Percentiles rank a stretch among this genome's conserved stretches.
phyloP scores from a whole-genome alignment of 2,797 vertebrate species.

The Coranthus polyacanthus region DNA sequence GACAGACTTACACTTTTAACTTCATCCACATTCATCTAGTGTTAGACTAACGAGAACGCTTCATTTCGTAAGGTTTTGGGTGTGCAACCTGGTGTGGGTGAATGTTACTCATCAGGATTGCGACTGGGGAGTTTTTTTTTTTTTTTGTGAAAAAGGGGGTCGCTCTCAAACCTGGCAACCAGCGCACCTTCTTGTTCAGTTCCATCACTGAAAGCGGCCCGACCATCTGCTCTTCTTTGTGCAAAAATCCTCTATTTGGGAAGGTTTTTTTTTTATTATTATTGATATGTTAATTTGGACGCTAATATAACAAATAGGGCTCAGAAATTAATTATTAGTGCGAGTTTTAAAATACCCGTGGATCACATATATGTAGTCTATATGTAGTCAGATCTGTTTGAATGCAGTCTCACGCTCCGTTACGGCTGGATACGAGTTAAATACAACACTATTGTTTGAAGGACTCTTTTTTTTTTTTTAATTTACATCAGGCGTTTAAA shows the following conservation, averaged over 20 bases:
- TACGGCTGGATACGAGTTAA: no score
- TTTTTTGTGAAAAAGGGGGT: slow-evolving; percentile 10
- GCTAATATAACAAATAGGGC: background rate
- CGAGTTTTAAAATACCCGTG: background rate
- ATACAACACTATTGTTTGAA: no score
- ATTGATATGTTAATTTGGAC: background rate
- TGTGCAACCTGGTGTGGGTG: background rate
- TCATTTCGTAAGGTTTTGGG: background rate
- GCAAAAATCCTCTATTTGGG: slow-evolving; percentile 13
- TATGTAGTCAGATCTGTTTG: no score
- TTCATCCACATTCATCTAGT: no score
- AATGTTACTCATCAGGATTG: background rate
- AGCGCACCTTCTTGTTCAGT: slow-evolving; percentile 58
- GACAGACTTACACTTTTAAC: no score
- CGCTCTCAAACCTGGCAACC: slow-evolving; percentile 80
- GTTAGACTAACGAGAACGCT: no score
- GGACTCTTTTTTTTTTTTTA: no score
- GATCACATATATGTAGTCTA: no score
- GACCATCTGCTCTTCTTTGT: slow-evolving; percentile 75
- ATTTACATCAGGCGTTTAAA: no score
- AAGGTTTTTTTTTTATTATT: background rate
- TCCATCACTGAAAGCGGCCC: slow-evolving; percentile 66
- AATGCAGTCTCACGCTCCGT: no score
- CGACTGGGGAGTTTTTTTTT: background rate
- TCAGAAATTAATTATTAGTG: background rate